Conservation (phyloP, 1,140 invertebrate genomes). For the Meloidogyne floridensis region DNA sequence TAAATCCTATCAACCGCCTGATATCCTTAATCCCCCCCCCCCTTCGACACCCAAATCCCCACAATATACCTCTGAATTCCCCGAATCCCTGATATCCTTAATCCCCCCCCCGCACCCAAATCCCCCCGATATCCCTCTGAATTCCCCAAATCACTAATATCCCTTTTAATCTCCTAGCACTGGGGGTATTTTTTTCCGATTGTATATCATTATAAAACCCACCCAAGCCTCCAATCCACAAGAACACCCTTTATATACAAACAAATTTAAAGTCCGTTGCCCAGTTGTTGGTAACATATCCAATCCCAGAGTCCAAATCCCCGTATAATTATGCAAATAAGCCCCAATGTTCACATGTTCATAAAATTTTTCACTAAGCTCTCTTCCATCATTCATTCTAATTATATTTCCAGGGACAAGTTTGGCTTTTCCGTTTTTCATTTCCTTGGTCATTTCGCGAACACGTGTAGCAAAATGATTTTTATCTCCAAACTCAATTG, state of each 20-base stretch:
- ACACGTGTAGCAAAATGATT: neutral
- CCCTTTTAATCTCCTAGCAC: too few relatives aligned
- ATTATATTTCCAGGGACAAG: neutral
- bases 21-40: too few relatives aligned
- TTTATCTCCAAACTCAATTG: neutral
- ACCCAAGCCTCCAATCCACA: constrained; percentile 20
- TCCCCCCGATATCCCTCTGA: too few relatives aligned
- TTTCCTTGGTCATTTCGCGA: neutral
- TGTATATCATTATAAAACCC: too few relatives aligned
- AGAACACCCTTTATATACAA: neutral
- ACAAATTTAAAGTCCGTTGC: neutral
- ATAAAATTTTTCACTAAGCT: neutral
- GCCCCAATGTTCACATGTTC: neutral
- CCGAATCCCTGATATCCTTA: too few relatives aligned
- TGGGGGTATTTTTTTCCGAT: too few relatives aligned
- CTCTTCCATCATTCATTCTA: neutral
- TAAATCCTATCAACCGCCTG: too few relatives aligned
- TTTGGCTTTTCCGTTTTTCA: neutral
- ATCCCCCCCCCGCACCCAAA: too few relatives aligned
- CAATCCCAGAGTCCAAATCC: constrained; percentile 13
- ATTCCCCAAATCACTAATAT: too few relatives aligned
- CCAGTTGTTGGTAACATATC: neutral
- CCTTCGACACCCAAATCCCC: too few relatives aligned
- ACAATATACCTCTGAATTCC: too few relatives aligned
- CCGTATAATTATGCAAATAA: neutral